phyloP scores from a whole-genome alignment of 2,797 vertebrate species.

The Acropternis orthonyx region DNA sequence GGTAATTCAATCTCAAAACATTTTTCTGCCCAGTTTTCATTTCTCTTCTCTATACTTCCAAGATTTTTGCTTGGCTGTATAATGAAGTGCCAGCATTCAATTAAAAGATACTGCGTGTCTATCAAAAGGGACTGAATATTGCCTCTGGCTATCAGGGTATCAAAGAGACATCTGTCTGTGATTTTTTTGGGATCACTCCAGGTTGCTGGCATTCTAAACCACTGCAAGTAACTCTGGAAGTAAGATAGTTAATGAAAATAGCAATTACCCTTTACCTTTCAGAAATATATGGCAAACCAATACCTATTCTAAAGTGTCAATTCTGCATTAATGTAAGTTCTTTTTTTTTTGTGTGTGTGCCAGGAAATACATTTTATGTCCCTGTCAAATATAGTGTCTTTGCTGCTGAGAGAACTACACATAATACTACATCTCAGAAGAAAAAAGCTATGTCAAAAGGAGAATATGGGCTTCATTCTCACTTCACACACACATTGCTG shows the following conservation, averaged over 20 bases:
- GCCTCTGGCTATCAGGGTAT: background rate
- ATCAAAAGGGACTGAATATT: background rate
- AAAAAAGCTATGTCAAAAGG: background rate
- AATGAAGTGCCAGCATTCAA: background rate
- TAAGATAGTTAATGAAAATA: background rate
- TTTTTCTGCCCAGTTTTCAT: background rate
- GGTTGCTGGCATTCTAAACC: background rate
- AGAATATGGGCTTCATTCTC: background rate
- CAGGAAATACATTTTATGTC: background rate
- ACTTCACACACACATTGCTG: background rate
- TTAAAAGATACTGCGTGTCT: background rate
- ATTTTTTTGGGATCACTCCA: background rate
- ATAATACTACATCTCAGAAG: background rate
- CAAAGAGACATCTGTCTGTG: background rate
- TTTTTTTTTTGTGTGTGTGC: background rate
- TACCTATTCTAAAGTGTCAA: background rate
- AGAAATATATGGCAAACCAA: background rate
- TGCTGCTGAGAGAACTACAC: background rate
- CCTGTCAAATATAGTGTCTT: background rate
- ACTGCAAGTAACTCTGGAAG: background rate
- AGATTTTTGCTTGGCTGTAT: background rate
- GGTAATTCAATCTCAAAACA: background rate
- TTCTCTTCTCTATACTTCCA: background rate
- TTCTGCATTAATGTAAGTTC: background rate
- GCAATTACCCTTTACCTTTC: constrained; percentile 11